Evolutionary conservation across 92 coral and sea anemone species (phyloP).

Genomic region (Actinernus sp.): DNA sequence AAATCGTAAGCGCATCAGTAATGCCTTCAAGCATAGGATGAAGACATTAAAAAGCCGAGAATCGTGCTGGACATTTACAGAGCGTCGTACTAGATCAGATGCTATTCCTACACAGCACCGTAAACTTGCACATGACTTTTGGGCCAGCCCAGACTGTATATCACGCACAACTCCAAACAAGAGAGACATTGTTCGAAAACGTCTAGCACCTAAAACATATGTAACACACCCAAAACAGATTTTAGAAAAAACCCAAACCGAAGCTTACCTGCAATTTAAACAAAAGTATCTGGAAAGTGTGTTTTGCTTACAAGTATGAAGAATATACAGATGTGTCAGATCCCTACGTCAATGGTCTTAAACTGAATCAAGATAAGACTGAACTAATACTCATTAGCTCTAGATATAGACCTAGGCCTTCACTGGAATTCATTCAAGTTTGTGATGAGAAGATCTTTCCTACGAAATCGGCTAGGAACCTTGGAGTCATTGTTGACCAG

Average conservation of each 20-base stretch:
- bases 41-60: not conserved
- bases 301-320: too few species aligned
- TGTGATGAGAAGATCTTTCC: conserved; percentile 22
- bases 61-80: conserved; percentile 24
- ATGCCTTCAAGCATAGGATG: too few species aligned
- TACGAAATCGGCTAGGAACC: conserved; percentile 18
- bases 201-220: conserved; percentile 40
- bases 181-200: conserved; percentile 21
- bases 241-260: conserved; percentile 44
- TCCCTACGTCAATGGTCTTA: conserved; percentile 22
- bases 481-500: too few species aligned
- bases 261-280: conserved; percentile 23
- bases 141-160: conserved; percentile 50
- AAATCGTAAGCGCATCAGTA: too few species aligned
- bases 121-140: conserved; percentile 37
- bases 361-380: conserved; percentile 28
- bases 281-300: conserved; percentile 13
- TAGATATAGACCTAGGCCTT: conserved; percentile 36
- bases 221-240: conserved; percentile 38
- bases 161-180: conserved; percentile 40
- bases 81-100: conserved; percentile 23
- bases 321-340: too few species aligned
- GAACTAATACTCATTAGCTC: too few species aligned
- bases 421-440: conserved; percentile 28
- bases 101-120: conserved; percentile 37